These are phyloP conservation scores for Nothocercus nigrocapillus DNA, from an alignment of 2,113 vertebrate genomes.

Conservation along the genomic window DNA sequence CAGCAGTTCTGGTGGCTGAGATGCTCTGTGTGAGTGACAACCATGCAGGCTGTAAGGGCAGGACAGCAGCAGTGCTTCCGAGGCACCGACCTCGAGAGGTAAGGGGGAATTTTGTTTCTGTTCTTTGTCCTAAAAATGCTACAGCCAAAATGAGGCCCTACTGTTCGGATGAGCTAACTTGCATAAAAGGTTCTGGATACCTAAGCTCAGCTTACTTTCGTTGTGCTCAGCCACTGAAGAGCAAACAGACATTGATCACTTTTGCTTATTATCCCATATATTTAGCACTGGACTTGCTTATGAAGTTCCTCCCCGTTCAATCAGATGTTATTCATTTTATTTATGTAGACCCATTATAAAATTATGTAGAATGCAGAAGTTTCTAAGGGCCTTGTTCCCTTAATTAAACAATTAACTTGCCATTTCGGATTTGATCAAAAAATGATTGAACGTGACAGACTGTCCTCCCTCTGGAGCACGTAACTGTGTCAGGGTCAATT, in stretches of 20 bases:
- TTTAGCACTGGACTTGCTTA: background rate
- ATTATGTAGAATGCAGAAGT: conserved; percentile 12
- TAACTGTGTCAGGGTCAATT: conserved; percentile 60
- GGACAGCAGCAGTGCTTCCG: background rate
- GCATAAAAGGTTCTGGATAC: background rate
- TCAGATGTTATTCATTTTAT: conserved; percentile 47
- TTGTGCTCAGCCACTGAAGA: background rate
- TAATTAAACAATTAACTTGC: conserved; percentile 69
- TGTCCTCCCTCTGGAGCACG: conserved; percentile 14
- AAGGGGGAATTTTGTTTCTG: background rate
- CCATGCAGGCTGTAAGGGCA: accelerated
- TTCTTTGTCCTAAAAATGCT: background rate
- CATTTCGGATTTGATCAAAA: conserved; percentile 52
- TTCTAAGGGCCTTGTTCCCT: conserved; percentile 52
- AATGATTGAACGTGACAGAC: conserved; percentile 55
- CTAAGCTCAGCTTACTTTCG: background rate
- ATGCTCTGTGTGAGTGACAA: background rate
- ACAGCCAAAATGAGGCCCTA: background rate
- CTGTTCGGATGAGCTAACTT: background rate
- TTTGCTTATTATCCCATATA: background rate
- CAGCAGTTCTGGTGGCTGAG: background rate
- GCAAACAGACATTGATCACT: background rate
- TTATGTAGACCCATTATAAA: conserved; percentile 24
- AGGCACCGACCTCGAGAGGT: background rate
- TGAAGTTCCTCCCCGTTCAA: background rate